These are phyloP conservation scores for Ichneumon xanthorius DNA, from an alignment of 2,888 invertebrate genomes.

Conservation along the genomic window DNA sequence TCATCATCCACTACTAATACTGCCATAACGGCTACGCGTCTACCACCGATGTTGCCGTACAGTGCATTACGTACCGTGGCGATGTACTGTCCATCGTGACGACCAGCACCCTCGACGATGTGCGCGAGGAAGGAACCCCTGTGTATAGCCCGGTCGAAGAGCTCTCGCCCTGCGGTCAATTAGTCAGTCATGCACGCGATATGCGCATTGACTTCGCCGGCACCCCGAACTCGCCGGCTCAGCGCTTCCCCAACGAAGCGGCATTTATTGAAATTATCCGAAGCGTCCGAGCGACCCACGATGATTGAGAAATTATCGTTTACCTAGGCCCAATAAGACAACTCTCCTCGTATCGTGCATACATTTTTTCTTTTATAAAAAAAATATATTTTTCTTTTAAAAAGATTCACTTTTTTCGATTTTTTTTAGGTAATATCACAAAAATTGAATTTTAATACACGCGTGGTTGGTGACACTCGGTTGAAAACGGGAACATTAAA, in stretches of 20 bases:
- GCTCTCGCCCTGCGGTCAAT: slow-evolving; percentile 77
- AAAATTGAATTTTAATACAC: no score
- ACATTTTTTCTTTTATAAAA: no score
- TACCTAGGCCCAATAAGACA: neutral
- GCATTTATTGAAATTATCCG: slow-evolving; percentile 78
- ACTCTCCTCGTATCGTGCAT: neutral
- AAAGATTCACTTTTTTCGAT: no score
- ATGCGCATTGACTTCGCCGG: slow-evolving; percentile 79
- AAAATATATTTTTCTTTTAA: no score
- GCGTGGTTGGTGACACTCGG: no score
- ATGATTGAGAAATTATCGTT: slow-evolving; percentile 59
- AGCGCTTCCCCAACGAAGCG: slow-evolving; percentile 60
- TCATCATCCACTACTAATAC: slow-evolving; percentile 2
- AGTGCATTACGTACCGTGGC: neutral
- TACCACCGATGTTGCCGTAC: neutral
- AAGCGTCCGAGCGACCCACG: slow-evolving; percentile 73
- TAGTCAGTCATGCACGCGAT: slow-evolving; percentile 82
- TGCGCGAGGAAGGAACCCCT: slow-evolving; percentile 53
- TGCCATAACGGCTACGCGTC: neutral
- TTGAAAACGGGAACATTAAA: no score
- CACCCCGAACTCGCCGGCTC: slow-evolving; percentile 63
- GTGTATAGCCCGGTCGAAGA: slow-evolving; percentile 34
- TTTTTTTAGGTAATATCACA: no score
- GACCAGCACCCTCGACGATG: slow-evolving; percentile 59
- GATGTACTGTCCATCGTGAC: slow-evolving; percentile 16